These are phyloP conservation scores for Gandaritis pyraliata DNA, from an alignment of 2,888 invertebrate species.

Conservation along the genomic window DNA sequence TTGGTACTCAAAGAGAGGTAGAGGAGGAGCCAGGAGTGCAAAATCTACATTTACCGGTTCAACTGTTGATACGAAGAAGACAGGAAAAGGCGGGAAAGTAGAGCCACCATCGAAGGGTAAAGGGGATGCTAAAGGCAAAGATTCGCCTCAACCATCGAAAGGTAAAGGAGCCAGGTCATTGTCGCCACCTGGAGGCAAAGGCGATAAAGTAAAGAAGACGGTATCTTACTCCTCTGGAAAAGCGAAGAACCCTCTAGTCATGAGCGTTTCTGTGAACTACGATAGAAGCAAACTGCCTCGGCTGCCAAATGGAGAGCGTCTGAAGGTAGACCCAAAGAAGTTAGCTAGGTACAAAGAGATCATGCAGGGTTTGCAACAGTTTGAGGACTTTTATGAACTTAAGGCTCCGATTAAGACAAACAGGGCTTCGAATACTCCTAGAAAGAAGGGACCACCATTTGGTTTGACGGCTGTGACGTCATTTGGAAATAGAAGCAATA, in stretches of 20 bases:
- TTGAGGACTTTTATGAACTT: slow-evolving; percentile 60
- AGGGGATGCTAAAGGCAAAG: slow-evolving; percentile 42
- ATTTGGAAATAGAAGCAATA: slow-evolving; percentile 33
- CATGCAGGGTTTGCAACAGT: slow-evolving; percentile 63
- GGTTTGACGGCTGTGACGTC: slow-evolving; percentile 38
- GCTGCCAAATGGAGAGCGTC: slow-evolving; percentile 27
- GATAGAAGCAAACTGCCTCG: slow-evolving; percentile 43
- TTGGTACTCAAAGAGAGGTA: slow-evolving; percentile 59
- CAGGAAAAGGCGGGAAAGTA: slow-evolving; percentile 29
- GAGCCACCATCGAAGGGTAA: slow-evolving; percentile 41
- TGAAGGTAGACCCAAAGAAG: slow-evolving; percentile 55
- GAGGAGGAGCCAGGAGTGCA: slow-evolving; percentile 41
- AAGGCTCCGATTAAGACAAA: slow-evolving; percentile 60
- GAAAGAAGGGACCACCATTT: slow-evolving; percentile 52
- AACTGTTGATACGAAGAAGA: slow-evolving; percentile 45
- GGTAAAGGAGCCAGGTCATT: slow-evolving; percentile 38
- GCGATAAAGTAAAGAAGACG: slow-evolving; percentile 37
- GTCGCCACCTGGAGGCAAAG: slow-evolving; percentile 31
- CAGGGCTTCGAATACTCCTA: slow-evolving; percentile 70
- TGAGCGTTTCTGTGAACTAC: slow-evolving; percentile 61
- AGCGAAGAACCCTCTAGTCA: slow-evolving; percentile 55
- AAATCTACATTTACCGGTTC: slow-evolving; percentile 51
- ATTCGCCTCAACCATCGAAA: slow-evolving; percentile 30
- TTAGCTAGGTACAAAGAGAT: slow-evolving; percentile 68
- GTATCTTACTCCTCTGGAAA: slow-evolving; percentile 46